These are phyloP conservation scores for Melanophora roralis DNA, from an alignment of 2,888 invertebrate genomes.

Conservation along the genomic window DNA sequence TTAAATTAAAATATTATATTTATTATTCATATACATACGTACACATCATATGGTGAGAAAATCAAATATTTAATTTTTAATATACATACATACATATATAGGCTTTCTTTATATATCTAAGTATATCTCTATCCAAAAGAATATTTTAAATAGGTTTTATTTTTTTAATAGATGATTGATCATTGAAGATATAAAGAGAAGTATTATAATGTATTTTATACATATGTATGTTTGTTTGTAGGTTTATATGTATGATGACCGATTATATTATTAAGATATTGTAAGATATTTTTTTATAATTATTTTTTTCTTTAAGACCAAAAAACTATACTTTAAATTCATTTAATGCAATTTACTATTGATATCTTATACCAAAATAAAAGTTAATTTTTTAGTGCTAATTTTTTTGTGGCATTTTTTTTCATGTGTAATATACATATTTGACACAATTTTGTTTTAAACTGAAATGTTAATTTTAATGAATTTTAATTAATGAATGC, in stretches of 20 bases:
- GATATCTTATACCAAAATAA: slow-evolving; percentile 31
- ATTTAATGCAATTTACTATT: slow-evolving; percentile 25
- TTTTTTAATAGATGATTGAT: slow-evolving; percentile 21
- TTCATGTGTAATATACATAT: neutral
- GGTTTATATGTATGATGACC: slow-evolving; percentile 23
- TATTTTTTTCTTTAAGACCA: slow-evolving; percentile 7
- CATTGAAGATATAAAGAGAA: slow-evolving; percentile 5
- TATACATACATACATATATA: neutral
- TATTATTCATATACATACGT: slow-evolving; percentile 49
- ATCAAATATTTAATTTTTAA: slow-evolving; percentile 31
- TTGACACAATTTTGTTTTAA: slow-evolving; percentile 17
- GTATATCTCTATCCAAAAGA: slow-evolving; percentile 29
- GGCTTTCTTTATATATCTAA: neutral
- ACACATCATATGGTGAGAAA: slow-evolving; percentile 36
- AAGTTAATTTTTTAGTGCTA: slow-evolving; percentile 2
- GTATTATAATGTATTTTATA: slow-evolving; percentile 33
- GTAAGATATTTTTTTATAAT: neutral
- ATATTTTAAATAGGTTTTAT: slow-evolving; percentile 30
- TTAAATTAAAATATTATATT: slow-evolving; percentile 36
- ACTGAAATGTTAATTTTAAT: neutral
- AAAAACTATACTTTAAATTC: slow-evolving; percentile 17
- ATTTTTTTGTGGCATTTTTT: neutral
- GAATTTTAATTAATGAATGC: neutral
- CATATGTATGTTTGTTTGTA: no score
- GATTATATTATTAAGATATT: slow-evolving; percentile 26